These are phyloP conservation scores for Ameiurus melas DNA, from an alignment of 2,113 vertebrate genomes.

Conservation along the genomic window DNA sequence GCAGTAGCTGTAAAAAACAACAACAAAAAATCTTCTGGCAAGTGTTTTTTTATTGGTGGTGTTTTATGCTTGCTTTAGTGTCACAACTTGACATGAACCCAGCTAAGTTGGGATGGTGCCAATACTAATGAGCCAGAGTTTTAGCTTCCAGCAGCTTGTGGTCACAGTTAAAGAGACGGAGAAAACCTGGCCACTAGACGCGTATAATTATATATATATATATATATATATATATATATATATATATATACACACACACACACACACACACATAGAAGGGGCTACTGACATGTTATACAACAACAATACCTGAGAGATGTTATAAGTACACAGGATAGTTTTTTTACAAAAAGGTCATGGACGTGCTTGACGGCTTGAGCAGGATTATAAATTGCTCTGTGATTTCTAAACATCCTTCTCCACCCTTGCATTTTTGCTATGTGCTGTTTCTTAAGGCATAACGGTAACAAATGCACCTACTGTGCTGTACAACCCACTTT, in stretches of 20 bases:
- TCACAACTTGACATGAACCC: not conserved
- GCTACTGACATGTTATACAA: not conserved
- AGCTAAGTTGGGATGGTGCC: constrained; percentile 1
- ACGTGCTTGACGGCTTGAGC: not conserved
- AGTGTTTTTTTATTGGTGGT: not conserved
- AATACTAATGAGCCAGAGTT: not conserved
- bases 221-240: not conserved
- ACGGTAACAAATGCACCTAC: constrained; percentile 26
- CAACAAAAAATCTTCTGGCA: not conserved
- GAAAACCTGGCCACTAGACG: not conserved
- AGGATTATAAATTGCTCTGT: not conserved
- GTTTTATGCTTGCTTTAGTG: not conserved
- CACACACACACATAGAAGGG: not conserved
- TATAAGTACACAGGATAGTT: not conserved
- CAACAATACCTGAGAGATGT: not conserved
- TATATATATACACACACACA: not conserved
- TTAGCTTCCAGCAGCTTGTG: not conserved
- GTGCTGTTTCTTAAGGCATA: constrained; percentile 1
- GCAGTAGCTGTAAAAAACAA: not conserved
- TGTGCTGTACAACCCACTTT: constrained; percentile 27
- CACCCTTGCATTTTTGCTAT: not conserved
- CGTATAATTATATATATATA: not conserved
- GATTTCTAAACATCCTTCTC: not conserved
- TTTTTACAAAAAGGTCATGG: not conserved
- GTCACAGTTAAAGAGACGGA: not conserved